Evolutionary conservation across 2,888 invertebrate genomes (phyloP), one percentile per base, ranked within the genome.

Genomic region (Meta bourneti): DNA sequence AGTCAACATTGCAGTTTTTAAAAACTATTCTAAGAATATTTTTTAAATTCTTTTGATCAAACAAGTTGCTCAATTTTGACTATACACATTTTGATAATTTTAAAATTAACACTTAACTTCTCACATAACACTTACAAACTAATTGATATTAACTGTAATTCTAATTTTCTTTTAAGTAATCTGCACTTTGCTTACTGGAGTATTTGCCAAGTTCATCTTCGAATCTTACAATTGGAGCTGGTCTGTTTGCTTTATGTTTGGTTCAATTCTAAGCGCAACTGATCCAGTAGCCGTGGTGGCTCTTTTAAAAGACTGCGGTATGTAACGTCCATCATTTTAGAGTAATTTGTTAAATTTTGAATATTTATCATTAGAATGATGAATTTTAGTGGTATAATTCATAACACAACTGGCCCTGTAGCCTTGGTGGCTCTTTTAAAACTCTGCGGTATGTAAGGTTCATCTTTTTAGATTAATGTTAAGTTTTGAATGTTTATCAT

Each of bases 261-360:
- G 95, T 0, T 93, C 95, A 5, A 95, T 95, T 48, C 94, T 95
- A 49, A 95, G 95, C 93, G 95, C 95, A 11, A 95, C 95, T 0
- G 95, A 95, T 93, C 95, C 95, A 0, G 95, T 95, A 0, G 95
- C 95, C 11, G 95, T 95, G 0, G 95, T 95, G 7, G 95, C 95
- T 6, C 94, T 95, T 77, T 94, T 95, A 6, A 94, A 95, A 93
- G 95, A 95, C 87, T 92, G 95, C 61, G 95, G 95, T 94, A 93
- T 94, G 94, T 80, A 34, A 71, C 13, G 52, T 61, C 61, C 61
- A 4, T 34, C 4, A 34, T 34, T 34, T 34, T 2, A 34, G 4
- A 34, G 1, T 34, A 34, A 34, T 4, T 34, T 34, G 34, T 34
- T 34, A 34, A 34, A 34, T 34, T 34, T 34, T 34, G 34, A 34